Evolutionary conservation across 2,113 vertebrate species (phyloP), one percentile per base, ranked within the genome.

Genomic region (Laticauda laticaudata): DNA sequence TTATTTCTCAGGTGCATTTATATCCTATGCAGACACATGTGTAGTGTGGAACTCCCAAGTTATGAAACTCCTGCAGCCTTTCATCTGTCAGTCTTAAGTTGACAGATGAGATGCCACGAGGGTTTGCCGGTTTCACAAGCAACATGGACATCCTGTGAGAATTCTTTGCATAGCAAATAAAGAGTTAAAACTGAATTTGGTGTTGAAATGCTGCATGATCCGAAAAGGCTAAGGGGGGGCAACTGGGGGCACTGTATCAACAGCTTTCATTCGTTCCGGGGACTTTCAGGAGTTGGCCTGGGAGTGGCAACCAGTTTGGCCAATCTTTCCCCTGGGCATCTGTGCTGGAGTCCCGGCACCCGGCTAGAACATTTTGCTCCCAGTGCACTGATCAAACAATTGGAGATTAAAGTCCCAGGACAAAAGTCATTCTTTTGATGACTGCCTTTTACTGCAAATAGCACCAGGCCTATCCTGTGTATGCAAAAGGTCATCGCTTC

Each of bases 371-470:
- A 92, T 85, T 45, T 87, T 89, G 93, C 86, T 51, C 39, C 64
- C 92, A 56, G 53, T 87, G 20, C 4, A 85, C 90, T 92, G 87
- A 95, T 7, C 51, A 94, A 48, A 56, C 56, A 92, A 26, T 0
- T 0, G 0, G 51, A 89, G 43, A 91, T 48, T 69, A 88, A 15
- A 61, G 18, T 61, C 95, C 20, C 0, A 94, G 94, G 92, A 89
- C 48, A 97, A 94, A 61, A 56, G 81, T 90, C 93, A 96, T 91
- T 87, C 45, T 64, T 93, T 57, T 75, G 59, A 5, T 34, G 39
- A 51, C 0, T 53, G 86, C 91, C 86, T 92, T 91, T 92, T 87
- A 85, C 81, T 93, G 89, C 86, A 95, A 95, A 94, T 81, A 91
- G 7, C 88, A 45, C 69, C 61, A 85, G 51, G 2, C 4, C 51